Conservation (phyloP, 2,888 invertebrate species). For the Neuroscelio doddi region DNA sequence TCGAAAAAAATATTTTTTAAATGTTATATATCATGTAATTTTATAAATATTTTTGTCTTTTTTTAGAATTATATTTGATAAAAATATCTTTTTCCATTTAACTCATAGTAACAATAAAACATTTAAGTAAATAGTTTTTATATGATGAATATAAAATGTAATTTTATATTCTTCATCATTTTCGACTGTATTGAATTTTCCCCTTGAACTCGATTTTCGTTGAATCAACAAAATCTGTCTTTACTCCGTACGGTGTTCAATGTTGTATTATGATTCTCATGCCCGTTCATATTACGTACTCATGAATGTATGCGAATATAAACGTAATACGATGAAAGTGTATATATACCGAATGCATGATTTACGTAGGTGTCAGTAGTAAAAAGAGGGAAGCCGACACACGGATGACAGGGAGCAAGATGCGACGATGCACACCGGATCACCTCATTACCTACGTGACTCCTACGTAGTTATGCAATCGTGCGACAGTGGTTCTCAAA, state of each 20-base stretch:
- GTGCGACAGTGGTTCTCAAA: slow-evolving; percentile 48
- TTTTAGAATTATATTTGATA: too few species aligned
- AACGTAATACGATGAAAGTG: background rate
- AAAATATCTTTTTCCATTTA: too few species aligned
- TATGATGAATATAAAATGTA: too few species aligned
- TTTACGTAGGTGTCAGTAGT: slow-evolving; percentile 30
- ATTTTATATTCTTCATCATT: too few species aligned
- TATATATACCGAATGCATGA: slow-evolving; percentile 9
- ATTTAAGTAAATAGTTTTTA: too few species aligned
- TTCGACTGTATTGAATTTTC: too few species aligned
- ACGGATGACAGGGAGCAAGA: slow-evolving; percentile 38
- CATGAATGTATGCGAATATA: background rate
- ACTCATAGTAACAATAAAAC: too few species aligned
- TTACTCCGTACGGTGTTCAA: background rate
- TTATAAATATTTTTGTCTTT: too few species aligned
- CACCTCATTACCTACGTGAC: slow-evolving; percentile 56
- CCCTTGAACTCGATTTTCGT: slow-evolving; percentile 31
- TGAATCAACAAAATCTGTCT: slow-evolving; percentile 6
- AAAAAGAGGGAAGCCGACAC: slow-evolving; percentile 39
- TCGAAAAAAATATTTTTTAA: too few species aligned
- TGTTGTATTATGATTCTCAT: slow-evolving; percentile 3
- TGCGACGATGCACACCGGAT: slow-evolving; percentile 48
- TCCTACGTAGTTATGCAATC: slow-evolving; percentile 51
- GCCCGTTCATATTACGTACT: background rate
- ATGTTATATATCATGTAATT: too few species aligned